These are phyloP conservation scores for Thera obeliscata DNA, from an alignment of 2,888 invertebrate species.

Conservation along the genomic window DNA sequence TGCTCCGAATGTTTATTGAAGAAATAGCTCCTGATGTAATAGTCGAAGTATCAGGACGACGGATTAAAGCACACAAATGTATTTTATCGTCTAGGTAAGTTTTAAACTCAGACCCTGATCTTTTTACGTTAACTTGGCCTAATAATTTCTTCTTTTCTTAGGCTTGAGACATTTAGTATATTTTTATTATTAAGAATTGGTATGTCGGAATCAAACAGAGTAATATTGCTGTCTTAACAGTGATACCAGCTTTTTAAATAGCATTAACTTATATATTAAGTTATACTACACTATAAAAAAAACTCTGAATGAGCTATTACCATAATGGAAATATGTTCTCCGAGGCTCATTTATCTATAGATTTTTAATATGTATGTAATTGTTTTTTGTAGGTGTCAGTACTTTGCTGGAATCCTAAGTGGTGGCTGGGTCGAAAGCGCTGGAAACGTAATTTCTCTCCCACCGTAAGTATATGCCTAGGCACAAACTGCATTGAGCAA, in stretches of 20 bases:
- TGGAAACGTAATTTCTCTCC: conserved; percentile 92
- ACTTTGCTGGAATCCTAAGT: conserved; percentile 95
- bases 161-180: too few relatives aligned
- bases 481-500: too few relatives aligned
- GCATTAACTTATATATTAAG: too few relatives aligned
- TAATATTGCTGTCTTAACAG: too few relatives aligned
- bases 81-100: conserved; percentile 90
- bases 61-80: conserved; percentile 95
- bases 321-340: too few relatives aligned
- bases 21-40: conserved; percentile 95
- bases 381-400: conserved; percentile 88
- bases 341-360: too few relatives aligned
- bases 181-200: too few relatives aligned
- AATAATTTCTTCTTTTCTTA: too few relatives aligned
- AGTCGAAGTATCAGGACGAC: conserved; percentile 92
- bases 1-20: conserved; percentile 95
- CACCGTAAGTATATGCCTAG: conserved; percentile 84
- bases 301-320: too few relatives aligned
- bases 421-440: conserved; percentile 92
- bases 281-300: too few relatives aligned
- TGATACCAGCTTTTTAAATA: too few relatives aligned
- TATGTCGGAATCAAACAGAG: too few relatives aligned
- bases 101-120: background rate
- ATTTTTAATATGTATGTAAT: background rate
- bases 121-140: background rate